Conservation (phyloP, 92 coral and sea anemone species). For the Parazoanthus swiftii region DNA sequence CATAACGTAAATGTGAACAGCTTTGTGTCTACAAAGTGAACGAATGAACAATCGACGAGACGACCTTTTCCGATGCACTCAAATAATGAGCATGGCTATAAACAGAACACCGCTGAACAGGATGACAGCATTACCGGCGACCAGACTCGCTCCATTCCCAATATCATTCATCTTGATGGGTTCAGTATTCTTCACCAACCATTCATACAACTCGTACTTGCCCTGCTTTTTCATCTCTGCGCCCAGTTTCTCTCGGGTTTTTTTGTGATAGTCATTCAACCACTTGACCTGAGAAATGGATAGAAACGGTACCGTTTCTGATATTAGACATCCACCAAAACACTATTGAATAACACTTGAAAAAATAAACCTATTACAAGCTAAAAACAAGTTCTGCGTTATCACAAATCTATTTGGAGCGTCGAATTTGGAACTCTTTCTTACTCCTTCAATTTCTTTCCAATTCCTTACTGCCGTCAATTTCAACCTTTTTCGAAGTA, state of each 20-base stretch:
- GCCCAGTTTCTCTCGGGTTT: conserved; percentile 68
- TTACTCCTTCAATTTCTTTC: too few relatives aligned
- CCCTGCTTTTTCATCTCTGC: conserved; percentile 59
- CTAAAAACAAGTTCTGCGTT: too few relatives aligned
- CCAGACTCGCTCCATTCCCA: not conserved
- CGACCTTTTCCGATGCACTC: not conserved
- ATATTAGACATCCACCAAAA: too few relatives aligned
- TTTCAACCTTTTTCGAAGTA: too few relatives aligned
- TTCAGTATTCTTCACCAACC: conserved; percentile 67
- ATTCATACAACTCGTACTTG: conserved; percentile 62
- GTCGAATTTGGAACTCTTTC: too few relatives aligned
- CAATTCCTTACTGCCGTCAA: too few relatives aligned
- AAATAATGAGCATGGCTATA: not conserved
- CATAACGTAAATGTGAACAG: too few relatives aligned
- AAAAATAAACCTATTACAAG: too few relatives aligned
- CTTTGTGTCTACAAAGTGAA: too few relatives aligned
- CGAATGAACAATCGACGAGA: too few relatives aligned
- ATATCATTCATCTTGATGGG: conserved; percentile 42
- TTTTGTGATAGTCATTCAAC: conserved; percentile 62
- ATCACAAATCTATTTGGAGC: too few relatives aligned
- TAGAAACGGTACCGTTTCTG: not conserved
- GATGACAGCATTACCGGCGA: conserved; percentile 1
- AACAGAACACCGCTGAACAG: conserved; percentile 21
- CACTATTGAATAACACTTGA: too few relatives aligned
- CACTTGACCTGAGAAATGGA: conserved; percentile 57